Evolutionary conservation across 2,113 vertebrate species (phyloP).

Genomic region (Tylochromis polylepis): DNA sequence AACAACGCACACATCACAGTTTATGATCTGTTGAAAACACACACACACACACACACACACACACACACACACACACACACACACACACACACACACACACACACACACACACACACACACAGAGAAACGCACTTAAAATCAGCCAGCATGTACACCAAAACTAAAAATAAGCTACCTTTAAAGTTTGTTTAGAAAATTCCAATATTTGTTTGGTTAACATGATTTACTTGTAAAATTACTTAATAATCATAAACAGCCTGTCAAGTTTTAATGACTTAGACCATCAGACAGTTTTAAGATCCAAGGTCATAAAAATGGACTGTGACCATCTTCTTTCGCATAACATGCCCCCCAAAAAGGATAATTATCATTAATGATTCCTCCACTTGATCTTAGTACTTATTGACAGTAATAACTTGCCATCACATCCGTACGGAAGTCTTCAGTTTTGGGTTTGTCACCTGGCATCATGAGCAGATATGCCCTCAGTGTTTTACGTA

Average conservation of each 20-base stretch:
- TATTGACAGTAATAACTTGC: neutral
- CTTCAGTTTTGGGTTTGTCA: neutral
- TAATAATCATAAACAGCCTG: neutral
- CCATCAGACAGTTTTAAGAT: neutral
- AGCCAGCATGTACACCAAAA: neutral
- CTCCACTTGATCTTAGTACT: neutral
- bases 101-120: neutral
- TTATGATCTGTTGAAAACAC: no score
- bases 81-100: neutral
- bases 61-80: neutral
- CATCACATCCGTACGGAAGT: neutral
- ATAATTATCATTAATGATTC: neutral
- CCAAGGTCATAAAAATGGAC: neutral
- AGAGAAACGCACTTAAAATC: neutral
- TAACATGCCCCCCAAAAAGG: neutral
- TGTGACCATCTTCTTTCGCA: neutral
- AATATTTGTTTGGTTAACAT: neutral
- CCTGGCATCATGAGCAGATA: neutral
- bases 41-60: neutral
- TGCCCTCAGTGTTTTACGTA: neutral
- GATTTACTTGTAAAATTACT: neutral
- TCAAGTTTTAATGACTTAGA: neutral
- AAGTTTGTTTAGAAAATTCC: neutral
- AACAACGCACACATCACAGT: no score
- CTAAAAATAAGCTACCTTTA: neutral